Evolutionary conservation across 2,797 vertebrate genomes (phyloP).

Genomic region (Cyprinella venusta): DNA sequence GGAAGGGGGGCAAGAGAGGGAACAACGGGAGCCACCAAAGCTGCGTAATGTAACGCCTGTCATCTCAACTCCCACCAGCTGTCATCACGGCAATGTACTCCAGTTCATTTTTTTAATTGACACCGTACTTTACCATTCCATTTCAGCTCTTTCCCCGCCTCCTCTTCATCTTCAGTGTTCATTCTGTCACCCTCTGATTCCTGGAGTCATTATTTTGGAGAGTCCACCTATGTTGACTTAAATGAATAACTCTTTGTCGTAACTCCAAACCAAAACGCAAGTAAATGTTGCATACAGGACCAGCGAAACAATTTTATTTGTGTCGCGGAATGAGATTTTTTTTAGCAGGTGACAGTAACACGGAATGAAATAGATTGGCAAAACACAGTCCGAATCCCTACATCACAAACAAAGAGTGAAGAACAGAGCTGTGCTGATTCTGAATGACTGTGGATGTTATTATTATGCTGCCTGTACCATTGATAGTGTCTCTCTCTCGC

Average conservation of each 20-base stretch:
- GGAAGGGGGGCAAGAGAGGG: conserved; percentile 60
- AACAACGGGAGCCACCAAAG: conserved; percentile 77
- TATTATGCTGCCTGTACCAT: conserved; percentile 17
- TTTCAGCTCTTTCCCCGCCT: conserved; percentile 71
- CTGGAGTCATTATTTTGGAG: conserved; percentile 60
- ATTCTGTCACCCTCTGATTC: conserved; percentile 63
- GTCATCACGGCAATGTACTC: conserved; percentile 82
- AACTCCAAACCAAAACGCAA: conserved; percentile 4
- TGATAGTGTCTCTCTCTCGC: conserved; percentile 13
- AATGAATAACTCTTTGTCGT: not conserved
- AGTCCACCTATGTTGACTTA: not conserved
- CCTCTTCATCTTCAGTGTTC: conserved; percentile 19
- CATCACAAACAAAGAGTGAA: conserved; percentile 27
- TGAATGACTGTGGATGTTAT: conserved; percentile 27
- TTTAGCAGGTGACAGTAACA: conserved; percentile 14
- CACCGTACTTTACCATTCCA: conserved; percentile 86
- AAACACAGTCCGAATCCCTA: conserved; percentile 16
- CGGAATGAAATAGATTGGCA: conserved; percentile 15
- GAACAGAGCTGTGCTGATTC: conserved; percentile 26
- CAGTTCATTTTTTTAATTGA: conserved; percentile 98
- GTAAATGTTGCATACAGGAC: not conserved
- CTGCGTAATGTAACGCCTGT: conserved; percentile 86
- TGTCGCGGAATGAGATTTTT: not conserved
- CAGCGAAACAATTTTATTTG: not conserved
- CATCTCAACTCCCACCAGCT: conserved; percentile 90